Base-by-base conservation (phyloP, 2,888 invertebrate species). In the Panopea generosa region DNA sequence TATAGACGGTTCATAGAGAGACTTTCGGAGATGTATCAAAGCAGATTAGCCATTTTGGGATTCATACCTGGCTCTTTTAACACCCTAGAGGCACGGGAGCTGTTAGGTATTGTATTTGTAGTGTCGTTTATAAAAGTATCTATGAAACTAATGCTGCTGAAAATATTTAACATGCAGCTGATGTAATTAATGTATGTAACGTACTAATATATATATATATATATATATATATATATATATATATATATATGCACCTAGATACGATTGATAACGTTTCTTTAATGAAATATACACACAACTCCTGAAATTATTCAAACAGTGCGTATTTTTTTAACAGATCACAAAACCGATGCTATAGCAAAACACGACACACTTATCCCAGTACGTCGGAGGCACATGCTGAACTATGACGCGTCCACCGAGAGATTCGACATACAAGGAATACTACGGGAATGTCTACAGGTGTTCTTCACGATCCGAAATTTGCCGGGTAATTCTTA, bases 11-110 rank as follows among this genome's bases (percentile, higher is more conserved):
- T 80, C 27, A 76, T 83, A 20, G 38, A 55, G 16, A 53, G 80
- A 55, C 49, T 83, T 20, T 69, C 75, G 1, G 60, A 66, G 11
- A 70, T 73, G 14, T 69, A 76, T 22, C 77, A 71, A 22, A 71
- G 65, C 18, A 59, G 61, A 22, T 40, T 80, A 7, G 62, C 75
- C 11, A 56, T 69, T 14, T 61, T 83, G 6, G 73, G 69, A 18
- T 83, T 69, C 33, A 83, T 83, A 26, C 83, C 83, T 18, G 83
- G 83, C 2, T 60, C 71, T 1, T 83, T 83, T 55, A 68, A 62
- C 24, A 66, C 68, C 11, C 59, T 72, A 18, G 72, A 77, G 24
- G 83, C 80, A 22, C 56, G 29, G 43, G 53, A 59, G 40, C 60
- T 82, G 29, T 56, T 82, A n/a, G 74, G 82, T 82, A 71, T 38